phyloP scores from a whole-genome alignment of 2,888 invertebrate species.

The Sthenelais limicola region DNA sequence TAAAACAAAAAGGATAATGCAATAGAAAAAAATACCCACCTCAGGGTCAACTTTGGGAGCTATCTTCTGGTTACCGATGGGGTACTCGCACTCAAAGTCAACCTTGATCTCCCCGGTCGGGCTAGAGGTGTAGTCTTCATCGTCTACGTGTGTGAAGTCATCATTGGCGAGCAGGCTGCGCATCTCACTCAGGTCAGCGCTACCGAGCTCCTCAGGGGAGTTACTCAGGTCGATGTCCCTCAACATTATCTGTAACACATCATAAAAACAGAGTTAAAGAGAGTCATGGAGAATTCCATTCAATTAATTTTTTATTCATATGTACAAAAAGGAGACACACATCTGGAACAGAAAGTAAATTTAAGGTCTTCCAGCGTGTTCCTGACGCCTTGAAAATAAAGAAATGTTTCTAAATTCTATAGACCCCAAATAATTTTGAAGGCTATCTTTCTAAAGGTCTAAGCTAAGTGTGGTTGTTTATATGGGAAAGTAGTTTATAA shows the following conservation, averaged over 20 bases:
- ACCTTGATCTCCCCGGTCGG: slow-evolving; percentile 15
- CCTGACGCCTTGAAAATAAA: too few relatives aligned
- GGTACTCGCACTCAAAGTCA: slow-evolving; percentile 26
- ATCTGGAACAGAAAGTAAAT: too few relatives aligned
- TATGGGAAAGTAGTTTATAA: too few relatives aligned
- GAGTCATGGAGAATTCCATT: not conserved
- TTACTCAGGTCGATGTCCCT: slow-evolving; percentile 22
- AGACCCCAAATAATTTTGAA: too few relatives aligned
- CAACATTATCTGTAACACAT: slow-evolving; percentile 17
- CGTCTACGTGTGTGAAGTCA: slow-evolving; percentile 36
- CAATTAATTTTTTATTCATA: too few relatives aligned
- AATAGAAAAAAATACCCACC: too few relatives aligned
- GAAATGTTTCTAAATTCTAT: too few relatives aligned
- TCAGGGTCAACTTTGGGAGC: not conserved
- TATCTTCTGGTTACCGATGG: not conserved
- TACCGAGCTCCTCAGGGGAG: slow-evolving; percentile 22
- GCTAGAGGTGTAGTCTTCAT: slow-evolving; percentile 25
- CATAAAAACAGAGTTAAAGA: not conserved
- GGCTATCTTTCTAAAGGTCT: too few relatives aligned
- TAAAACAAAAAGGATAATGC: too few relatives aligned
- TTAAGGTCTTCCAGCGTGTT: too few relatives aligned
- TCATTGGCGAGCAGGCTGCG: not conserved
- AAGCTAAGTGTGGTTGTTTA: too few relatives aligned
- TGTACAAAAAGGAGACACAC: too few relatives aligned
- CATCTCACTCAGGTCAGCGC: slow-evolving; percentile 27